phyloP scores from a whole-genome alignment of 2,113 vertebrate genomes.

The Ctenomys sociabilis region DNA sequence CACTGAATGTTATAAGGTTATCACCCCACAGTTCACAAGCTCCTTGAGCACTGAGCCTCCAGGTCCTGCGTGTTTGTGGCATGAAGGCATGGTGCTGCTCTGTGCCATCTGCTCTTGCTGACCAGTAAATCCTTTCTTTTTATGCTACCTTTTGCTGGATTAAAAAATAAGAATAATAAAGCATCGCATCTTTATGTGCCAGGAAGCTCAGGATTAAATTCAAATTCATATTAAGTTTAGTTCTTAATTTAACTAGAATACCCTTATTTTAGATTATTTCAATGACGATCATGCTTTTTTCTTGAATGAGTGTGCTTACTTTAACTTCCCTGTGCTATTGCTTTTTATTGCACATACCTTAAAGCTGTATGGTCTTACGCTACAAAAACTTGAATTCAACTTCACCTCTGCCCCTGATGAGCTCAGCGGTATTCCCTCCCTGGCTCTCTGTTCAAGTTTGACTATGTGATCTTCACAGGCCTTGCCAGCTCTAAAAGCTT shows the following conservation, averaged over 20 bases:
- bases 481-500: constrained; percentile 65
- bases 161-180: constrained; percentile 54
- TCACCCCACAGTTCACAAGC: background rate
- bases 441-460: background rate
- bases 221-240: constrained; percentile 16
- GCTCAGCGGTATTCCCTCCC: background rate
- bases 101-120: background rate
- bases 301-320: background rate
- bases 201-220: constrained; percentile 17
- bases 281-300: background rate
- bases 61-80: background rate
- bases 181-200: background rate
- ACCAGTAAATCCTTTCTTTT: background rate
- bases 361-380: constrained; percentile 13
- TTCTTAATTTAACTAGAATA: constrained; percentile 13
- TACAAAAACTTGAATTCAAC: constrained; percentile 47
- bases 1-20: background rate
- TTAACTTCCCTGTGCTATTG: background rate
- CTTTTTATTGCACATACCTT: background rate
- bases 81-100: background rate
- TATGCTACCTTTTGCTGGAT: background rate
- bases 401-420: background rate
- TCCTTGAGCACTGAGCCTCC: background rate
- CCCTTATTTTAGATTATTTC: constrained; percentile 24
- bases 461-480: constrained; percentile 20